A percentile compares a stretch with the other conserved stretches of the same genome.
Evolutionary conservation across 2,888 invertebrate genomes (phyloP).

Genomic region (Melinaea marsaeus): DNA sequence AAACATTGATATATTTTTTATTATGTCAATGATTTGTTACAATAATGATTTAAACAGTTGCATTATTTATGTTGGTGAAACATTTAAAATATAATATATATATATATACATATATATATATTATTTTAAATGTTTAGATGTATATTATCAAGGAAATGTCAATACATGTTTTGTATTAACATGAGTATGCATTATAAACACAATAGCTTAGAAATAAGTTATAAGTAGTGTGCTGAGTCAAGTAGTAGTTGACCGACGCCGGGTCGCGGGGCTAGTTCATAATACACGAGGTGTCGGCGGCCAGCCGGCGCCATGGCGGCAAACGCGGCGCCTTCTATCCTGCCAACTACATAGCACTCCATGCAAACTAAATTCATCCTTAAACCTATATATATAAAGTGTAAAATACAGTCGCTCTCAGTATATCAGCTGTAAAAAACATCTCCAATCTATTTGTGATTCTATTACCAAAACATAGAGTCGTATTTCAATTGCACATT

Average conservation of each 20-base stretch:
- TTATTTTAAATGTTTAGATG: background rate
- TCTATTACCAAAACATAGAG: constrained; percentile 36
- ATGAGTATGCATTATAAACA: constrained; percentile 47
- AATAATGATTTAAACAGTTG: background rate
- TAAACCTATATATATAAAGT: constrained; percentile 26
- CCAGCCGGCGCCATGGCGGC: constrained; percentile 74
- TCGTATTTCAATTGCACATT: constrained; percentile 29
- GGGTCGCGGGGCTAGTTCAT: constrained; percentile 75
- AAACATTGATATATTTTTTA: constrained; percentile 40
- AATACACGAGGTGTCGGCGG: constrained; percentile 76
- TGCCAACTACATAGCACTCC: constrained; percentile 50
- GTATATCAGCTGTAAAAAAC: constrained; percentile 47
- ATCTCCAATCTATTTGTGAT: constrained; percentile 39
- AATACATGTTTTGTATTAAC: constrained; percentile 32
- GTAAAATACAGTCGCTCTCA: constrained; percentile 27
- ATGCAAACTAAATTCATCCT: constrained; percentile 38
- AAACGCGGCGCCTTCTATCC: constrained; percentile 73
- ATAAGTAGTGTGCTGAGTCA: constrained; percentile 63
- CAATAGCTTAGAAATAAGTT: constrained; percentile 59
- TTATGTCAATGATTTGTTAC: constrained; percentile 11
- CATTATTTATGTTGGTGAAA: background rate
- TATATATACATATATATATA: background rate
- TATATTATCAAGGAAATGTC: background rate
- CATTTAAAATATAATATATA: background rate
- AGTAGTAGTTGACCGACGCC: constrained; percentile 74